Base-by-base conservation (phyloP, 2,797 vertebrate genomes). In the Holocentrus rufus region DNA sequence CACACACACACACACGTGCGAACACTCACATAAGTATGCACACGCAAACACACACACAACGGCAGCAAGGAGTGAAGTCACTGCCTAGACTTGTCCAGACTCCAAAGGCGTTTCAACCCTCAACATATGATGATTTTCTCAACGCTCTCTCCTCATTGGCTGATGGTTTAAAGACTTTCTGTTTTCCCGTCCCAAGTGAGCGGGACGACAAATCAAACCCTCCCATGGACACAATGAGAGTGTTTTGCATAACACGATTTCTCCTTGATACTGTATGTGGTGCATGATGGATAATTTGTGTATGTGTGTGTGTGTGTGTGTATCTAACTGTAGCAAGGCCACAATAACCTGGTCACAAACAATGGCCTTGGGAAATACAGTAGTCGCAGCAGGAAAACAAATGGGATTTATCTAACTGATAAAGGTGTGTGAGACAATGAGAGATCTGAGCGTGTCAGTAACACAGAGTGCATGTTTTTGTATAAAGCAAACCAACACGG, bases 11-110 rank as follows among this genome's bases (percentile, higher is more conserved):
- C 39, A 31, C 69, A 76, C 46, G 30, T 65, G 52, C 53, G 79
- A 65, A 79, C 53, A 58, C 69, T 60, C 46, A 17, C 23, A 55
- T 20, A 57, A 23, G 11, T 23, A 54, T 3, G 10, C 30, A 63
- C 25, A 71, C 36, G 54, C 22, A 58, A 39, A 62, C 17, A 53
- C 72, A 74, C 61, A 67, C 22, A 66, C 14, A 64, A 55, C 1
- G 25, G 25, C 5, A 56, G 47, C 30, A 57, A 44, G 34, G 23
- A 42, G 31, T 50, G 39, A 57, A 72, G 64, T 73, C 64, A 68
- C 39, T 58, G 83, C 56, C 62, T 54, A 62, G 81, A 82, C 87
- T 61, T 78, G 86, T 82, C 39, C 73, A 23, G 36, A 56, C 22
- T 65, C 11, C 7, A 44, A 60, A 73, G 76, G 61, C 59, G 78